These are phyloP conservation scores for Drosophila pallidifrons DNA, from an alignment of 1,140 invertebrate species.

Conservation along the genomic window DNA sequence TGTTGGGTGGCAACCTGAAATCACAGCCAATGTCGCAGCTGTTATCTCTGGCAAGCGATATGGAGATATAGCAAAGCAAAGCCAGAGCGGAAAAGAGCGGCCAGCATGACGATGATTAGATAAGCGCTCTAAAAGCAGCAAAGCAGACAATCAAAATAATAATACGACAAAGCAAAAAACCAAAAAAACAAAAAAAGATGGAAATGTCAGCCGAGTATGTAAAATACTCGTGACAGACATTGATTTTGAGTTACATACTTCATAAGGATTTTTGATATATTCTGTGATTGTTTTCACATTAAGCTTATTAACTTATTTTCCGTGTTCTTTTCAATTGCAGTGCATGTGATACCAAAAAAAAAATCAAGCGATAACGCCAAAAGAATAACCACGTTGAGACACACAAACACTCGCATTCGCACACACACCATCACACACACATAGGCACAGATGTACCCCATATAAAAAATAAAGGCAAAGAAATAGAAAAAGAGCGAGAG, in stretches of 20 bases:
- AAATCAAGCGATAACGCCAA: constrained; percentile 36
- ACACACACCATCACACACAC: constrained; percentile 3
- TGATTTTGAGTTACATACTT: background rate
- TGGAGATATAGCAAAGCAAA: background rate
- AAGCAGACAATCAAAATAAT: background rate
- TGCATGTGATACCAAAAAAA: constrained; percentile 74
- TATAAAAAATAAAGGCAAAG: background rate
- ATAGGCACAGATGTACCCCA: background rate
- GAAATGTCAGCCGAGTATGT: background rate
- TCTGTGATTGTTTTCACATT: constrained; percentile 9
- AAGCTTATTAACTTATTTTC: constrained; percentile 1
- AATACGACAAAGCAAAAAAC: background rate
- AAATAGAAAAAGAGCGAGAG: background rate
- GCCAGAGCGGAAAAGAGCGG: background rate
- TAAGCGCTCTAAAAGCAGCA: constrained; percentile 23
- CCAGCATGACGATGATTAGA: constrained; percentile 43
- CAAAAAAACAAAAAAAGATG: background rate
- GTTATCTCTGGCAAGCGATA: constrained; percentile 37
- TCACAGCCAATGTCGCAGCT: constrained; percentile 39
- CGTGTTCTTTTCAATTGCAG: constrained; percentile 42
- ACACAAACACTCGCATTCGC: constrained; percentile 8
- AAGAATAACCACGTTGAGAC: constrained; percentile 28
- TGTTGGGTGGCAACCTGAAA: constrained; percentile 20
- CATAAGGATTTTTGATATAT: background rate
- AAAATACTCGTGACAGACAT: constrained; percentile 13